A percentile compares a stretch with the other conserved stretches of the same genome.
These are phyloP conservation scores for Haliclona indistincta DNA, from an alignment of 37 sponge, comb jelly and placozoan species.

Conservation along the genomic window DNA sequence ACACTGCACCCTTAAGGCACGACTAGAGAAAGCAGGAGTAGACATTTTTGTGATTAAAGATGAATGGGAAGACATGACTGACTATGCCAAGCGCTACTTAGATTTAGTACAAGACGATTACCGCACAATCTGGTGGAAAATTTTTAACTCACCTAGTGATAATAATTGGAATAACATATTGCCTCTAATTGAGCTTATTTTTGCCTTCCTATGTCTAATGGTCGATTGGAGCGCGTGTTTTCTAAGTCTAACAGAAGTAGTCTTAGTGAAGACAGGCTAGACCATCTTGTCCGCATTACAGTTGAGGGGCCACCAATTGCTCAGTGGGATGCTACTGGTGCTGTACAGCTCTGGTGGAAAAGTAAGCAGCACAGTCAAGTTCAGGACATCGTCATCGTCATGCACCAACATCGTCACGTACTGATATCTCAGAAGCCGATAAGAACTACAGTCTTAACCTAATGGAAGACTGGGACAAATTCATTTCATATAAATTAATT, in stretches of 20 bases:
- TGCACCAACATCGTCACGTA: no score
- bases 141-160: slow-evolving; percentile 42
- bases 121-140: slow-evolving; percentile 54
- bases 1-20: no score
- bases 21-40: slow-evolving; percentile 39
- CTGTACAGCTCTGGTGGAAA: slow-evolving; percentile 26
- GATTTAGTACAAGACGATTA: slow-evolving; percentile 44
- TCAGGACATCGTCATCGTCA: no score
- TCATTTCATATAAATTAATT: no score
- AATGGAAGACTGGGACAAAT: no score
- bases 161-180: slow-evolving; percentile 50
- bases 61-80: slow-evolving; percentile 70
- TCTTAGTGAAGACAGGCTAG: slow-evolving; percentile 34
- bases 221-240: slow-evolving; percentile 51
- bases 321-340: slow-evolving; percentile 41
- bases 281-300: slow-evolving; percentile 33
- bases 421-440: no score
- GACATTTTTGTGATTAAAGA: slow-evolving; percentile 20
- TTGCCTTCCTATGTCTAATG: slow-evolving; percentile 66
- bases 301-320: slow-evolving; percentile 40
- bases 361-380: no score
- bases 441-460: no score
- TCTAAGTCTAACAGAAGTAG: slow-evolving; percentile 37
- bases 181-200: slow-evolving; percentile 47
- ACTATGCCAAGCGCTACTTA: slow-evolving; percentile 58